phyloP scores from a whole-genome alignment of 2,797 vertebrate genomes.

The Sebastes itinus region DNA sequence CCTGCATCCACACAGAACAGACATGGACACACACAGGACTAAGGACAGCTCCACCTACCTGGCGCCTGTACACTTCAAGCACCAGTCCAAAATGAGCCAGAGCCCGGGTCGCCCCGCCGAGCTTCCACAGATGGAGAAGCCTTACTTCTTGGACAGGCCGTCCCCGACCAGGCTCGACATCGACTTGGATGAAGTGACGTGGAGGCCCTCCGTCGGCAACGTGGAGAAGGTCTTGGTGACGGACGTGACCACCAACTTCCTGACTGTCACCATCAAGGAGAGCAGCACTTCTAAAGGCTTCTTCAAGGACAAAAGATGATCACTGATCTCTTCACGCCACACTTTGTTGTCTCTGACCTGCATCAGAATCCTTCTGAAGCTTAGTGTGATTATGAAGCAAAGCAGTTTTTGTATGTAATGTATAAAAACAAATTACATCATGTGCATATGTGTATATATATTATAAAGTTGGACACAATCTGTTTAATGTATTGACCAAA shows the following conservation, averaged over 20 bases:
- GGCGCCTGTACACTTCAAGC: slow-evolving; percentile 84
- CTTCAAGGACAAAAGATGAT: slow-evolving; percentile 92
- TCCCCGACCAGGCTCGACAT: slow-evolving; percentile 88
- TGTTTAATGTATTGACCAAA: slow-evolving; percentile 78
- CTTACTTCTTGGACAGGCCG: slow-evolving; percentile 91
- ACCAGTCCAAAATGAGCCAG: slow-evolving; percentile 65
- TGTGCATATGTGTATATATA: slow-evolving; percentile 70
- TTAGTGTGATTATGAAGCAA: slow-evolving; percentile 42
- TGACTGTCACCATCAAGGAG: slow-evolving; percentile 99
- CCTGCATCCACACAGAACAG: slow-evolving; percentile 50
- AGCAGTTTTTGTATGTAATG: slow-evolving; percentile 67
- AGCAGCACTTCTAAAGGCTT: slow-evolving; percentile 97
- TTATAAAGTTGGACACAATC: slow-evolving; percentile 57
- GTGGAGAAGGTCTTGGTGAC: slow-evolving; percentile 95
- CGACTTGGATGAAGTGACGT: slow-evolving; percentile 87
- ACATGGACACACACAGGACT: slow-evolving; percentile 76
- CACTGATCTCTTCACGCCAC: neutral
- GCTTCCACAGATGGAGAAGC: slow-evolving; percentile 66
- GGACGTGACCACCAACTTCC: slow-evolving; percentile 96
- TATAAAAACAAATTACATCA: slow-evolving; percentile 64
- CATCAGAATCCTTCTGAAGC: slow-evolving; percentile 33
- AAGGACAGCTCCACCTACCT: slow-evolving; percentile 81
- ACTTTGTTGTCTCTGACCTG: slow-evolving; percentile 17
- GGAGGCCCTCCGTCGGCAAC: slow-evolving; percentile 90
- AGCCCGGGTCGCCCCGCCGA: slow-evolving; percentile 23